Evolutionary conservation across 2,888 invertebrate genomes (phyloP).

Genomic region (Sesia apiformis): DNA sequence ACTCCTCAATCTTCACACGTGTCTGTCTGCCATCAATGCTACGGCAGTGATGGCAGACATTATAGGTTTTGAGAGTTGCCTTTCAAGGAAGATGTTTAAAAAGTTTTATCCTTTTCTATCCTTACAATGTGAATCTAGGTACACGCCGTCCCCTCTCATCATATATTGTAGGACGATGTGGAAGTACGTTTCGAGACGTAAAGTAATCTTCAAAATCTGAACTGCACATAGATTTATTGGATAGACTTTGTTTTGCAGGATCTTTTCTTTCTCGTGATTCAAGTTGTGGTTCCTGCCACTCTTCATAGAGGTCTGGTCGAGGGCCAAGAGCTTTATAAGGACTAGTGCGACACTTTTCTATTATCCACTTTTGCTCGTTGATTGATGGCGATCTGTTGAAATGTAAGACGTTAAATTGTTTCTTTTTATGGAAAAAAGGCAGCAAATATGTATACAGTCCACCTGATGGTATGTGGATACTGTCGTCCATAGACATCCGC

Average conservation of each 20-base stretch:
- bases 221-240: not conserved
- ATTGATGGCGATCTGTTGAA: constrained; percentile 55
- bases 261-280: not conserved
- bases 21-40: no score
- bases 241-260: not conserved
- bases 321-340: constrained; percentile 73
- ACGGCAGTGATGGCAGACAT: no score
- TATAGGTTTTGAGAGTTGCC: no score
- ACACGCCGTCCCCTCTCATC: not conserved
- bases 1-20: no score
- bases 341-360: constrained; percentile 75
- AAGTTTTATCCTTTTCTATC: no score
- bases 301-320: constrained; percentile 63
- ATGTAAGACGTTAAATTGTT: no score
- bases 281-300: constrained; percentile 43
- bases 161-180: not conserved
- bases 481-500: no score
- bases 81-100: no score
- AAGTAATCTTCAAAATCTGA: not conserved
- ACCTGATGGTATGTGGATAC: no score
- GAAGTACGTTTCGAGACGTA: not conserved
- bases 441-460: no score
- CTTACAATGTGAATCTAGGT: not conserved
- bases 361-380: constrained; percentile 78
- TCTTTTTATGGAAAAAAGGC: no score